Conservation (phyloP, 2,888 invertebrate genomes). For the Clitarchus hookeri region DNA sequence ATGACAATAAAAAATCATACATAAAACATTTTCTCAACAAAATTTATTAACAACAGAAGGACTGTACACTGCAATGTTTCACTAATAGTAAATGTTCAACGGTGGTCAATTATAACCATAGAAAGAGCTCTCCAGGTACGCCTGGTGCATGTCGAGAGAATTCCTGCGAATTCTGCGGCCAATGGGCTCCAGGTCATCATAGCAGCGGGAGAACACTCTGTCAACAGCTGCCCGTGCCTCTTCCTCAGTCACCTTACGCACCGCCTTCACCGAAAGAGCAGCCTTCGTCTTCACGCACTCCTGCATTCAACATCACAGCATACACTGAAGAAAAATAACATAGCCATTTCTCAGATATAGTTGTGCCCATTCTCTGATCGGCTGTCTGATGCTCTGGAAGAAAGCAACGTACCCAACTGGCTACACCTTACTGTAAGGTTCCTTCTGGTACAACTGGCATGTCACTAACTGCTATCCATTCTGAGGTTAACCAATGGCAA, state of each 20-base stretch:
- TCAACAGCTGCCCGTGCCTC: conserved; percentile 80
- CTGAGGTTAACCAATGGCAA: too few relatives aligned
- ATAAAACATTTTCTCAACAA: too few relatives aligned
- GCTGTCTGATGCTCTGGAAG: too few relatives aligned
- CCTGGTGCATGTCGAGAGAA: conserved; percentile 74
- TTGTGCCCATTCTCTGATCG: too few relatives aligned
- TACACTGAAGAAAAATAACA: conserved; percentile 45
- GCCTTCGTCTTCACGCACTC: conserved; percentile 92
- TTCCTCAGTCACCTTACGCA: conserved; percentile 70
- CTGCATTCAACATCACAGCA: conserved; percentile 52
- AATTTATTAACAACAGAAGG: too few relatives aligned
- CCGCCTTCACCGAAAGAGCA: conserved; percentile 78
- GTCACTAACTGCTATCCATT: too few relatives aligned
- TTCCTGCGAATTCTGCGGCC: conserved; percentile 77
- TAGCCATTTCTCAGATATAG: not conserved
- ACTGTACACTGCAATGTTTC: too few relatives aligned
- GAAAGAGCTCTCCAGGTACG: conserved; percentile 74
- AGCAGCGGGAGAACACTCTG: conserved; percentile 88
- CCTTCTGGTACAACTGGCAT: too few relatives aligned
- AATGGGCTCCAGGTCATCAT: conserved; percentile 89
- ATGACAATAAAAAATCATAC: too few relatives aligned
- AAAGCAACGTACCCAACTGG: too few relatives aligned
- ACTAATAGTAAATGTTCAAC: not conserved
- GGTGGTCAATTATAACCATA: conserved; percentile 69
- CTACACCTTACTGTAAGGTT: too few relatives aligned